A percentile compares a stretch with the other conserved stretches of the same genome.
Evolutionary conservation across 2,888 invertebrate species (phyloP).

Genomic region (Seira ritae): DNA sequence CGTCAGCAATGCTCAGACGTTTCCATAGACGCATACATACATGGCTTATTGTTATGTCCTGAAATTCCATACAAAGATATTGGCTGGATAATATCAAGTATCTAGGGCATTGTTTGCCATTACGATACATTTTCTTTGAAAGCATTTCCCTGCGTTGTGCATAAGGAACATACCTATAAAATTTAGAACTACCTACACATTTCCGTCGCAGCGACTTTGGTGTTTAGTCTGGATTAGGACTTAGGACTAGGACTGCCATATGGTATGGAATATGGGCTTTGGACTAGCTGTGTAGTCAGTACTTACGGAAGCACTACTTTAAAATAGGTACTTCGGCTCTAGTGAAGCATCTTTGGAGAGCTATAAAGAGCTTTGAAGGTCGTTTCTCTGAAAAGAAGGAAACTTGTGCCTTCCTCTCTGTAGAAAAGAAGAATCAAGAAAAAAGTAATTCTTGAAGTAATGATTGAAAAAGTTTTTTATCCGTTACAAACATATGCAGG

Average conservation of each 20-base stretch:
- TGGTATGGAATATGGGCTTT: too few species aligned
- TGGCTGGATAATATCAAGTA: too few species aligned
- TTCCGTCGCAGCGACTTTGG: neutral
- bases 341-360: neutral
- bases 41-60: too few species aligned
- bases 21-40: too few species aligned
- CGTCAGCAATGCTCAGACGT: neutral
- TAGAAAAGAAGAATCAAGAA: constrained; percentile 16
- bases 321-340: neutral
- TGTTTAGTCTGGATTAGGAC: neutral
- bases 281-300: too few species aligned
- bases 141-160: too few species aligned
- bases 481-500: too few species aligned
- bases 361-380: constrained; percentile 2
- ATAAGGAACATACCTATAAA: too few species aligned
- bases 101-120: too few species aligned
- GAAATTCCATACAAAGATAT: too few species aligned
- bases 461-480: constrained; percentile 54
- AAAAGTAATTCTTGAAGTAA: constrained; percentile 23
- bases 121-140: too few species aligned
- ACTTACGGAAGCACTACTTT: neutral
- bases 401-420: neutral
- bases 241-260: neutral
- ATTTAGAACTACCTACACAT: too few species aligned
- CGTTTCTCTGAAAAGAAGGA: neutral